Evolutionary conservation across 2,888 invertebrate genomes (phyloP).

Genomic region (Platycheirus rosarum): DNA sequence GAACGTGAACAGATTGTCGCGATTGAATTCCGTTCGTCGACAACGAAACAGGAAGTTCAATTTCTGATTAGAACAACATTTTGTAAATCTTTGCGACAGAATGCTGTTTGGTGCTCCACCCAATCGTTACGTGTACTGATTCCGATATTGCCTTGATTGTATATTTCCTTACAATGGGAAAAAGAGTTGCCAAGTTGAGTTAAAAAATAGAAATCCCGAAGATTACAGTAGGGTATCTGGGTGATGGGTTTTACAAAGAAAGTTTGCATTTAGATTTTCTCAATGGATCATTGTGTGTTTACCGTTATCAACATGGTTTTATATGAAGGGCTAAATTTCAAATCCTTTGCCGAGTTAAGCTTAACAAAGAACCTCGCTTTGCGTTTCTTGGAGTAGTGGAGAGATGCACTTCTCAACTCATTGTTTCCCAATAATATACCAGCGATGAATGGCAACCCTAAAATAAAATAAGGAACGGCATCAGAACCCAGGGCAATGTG

Average conservation of each 20-base stretch:
- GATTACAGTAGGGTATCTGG: no score
- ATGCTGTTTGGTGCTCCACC: conserved; percentile 52
- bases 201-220: no score
- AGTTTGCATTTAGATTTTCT: no score
- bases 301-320: no score
- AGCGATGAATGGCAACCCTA: conserved; percentile 10
- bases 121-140: conserved; percentile 55
- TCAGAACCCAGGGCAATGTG: conserved; percentile 35
- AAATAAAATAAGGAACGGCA: conserved; percentile 1
- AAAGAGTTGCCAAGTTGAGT: conserved; percentile 11
- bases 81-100: conserved; percentile 53
- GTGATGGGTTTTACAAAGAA: no score
- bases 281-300: no score
- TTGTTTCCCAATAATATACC: no score
- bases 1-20: conserved; percentile 26
- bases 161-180: background rate
- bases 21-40: conserved; percentile 22
- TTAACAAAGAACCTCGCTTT: no score
- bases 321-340: no score
- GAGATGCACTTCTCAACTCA: no score
- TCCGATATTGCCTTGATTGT: conserved; percentile 15
- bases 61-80: conserved; percentile 65
- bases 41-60: conserved; percentile 63
- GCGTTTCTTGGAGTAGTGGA: no score
- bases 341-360: no score